phyloP scores from a whole-genome alignment of 1,140 invertebrate species.

The Ceratina australensis region DNA sequence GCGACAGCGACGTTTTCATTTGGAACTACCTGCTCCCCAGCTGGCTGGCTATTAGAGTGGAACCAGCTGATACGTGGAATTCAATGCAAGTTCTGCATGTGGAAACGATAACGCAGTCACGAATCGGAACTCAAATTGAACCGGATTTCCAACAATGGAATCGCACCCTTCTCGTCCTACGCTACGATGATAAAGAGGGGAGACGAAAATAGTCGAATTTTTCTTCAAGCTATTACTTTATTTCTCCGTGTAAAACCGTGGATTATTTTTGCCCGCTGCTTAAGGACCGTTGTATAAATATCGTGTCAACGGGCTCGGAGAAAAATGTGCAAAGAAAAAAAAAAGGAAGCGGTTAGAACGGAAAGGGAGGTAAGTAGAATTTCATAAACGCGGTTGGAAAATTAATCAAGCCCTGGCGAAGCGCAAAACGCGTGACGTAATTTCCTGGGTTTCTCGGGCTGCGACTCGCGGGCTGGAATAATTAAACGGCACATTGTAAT shows the following conservation, averaged over 20 bases:
- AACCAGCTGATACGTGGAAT: not conserved
- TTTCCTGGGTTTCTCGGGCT: not conserved
- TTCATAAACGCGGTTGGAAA: not conserved
- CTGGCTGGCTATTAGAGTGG: not conserved
- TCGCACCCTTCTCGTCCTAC: too few species aligned
- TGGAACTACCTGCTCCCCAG: not conserved
- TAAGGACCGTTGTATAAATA: too few species aligned
- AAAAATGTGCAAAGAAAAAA: too few species aligned
- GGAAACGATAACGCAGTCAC: not conserved
- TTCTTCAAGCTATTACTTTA: too few species aligned
- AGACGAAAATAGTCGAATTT: too few species aligned
- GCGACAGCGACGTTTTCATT: not conserved
- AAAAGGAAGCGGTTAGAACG: too few species aligned
- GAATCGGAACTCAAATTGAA: not conserved
- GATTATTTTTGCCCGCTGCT: too few species aligned
- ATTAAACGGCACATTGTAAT: conserved; percentile 59
- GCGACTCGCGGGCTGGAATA: conserved; percentile 54
- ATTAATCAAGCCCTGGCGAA: not conserved
- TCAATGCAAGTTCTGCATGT: not conserved
- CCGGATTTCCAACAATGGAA: too few species aligned
- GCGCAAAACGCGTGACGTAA: conserved; percentile 20
- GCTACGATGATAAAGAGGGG: too few species aligned
- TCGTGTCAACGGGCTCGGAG: too few species aligned
- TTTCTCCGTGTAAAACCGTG: too few species aligned
- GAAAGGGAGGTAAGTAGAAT: too few species aligned